Evolutionary conservation across 2,113 vertebrate genomes (phyloP).

Genomic region (Phyllostomus hastatus): DNA sequence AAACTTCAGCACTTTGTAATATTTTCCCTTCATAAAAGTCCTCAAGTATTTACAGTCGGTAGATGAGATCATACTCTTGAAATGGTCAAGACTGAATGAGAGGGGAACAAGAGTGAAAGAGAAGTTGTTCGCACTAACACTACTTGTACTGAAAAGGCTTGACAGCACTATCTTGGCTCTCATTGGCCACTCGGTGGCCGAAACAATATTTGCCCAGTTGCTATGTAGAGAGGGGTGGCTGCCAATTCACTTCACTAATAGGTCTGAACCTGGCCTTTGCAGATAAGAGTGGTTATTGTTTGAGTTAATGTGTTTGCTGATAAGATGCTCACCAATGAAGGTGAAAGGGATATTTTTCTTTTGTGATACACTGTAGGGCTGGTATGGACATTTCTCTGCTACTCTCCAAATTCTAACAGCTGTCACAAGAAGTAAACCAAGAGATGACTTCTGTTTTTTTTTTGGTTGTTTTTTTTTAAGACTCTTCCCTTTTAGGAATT

Average conservation of each 20-base stretch:
- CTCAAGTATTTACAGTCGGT: conserved; percentile 74
- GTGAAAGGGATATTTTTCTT: conserved; percentile 60
- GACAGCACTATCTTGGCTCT: neutral
- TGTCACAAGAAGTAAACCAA: neutral
- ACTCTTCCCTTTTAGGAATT: neutral
- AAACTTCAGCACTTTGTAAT: conserved; percentile 72
- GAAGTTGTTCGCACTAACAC: conserved; percentile 43
- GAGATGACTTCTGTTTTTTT: neutral
- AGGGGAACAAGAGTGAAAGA: neutral
- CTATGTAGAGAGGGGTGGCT: conserved; percentile 72
- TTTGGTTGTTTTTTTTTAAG: neutral
- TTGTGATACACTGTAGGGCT: neutral
- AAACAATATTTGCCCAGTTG: conserved; percentile 84
- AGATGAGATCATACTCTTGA: conserved; percentile 79
- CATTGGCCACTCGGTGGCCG: conserved; percentile 39
- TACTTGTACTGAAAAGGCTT: conserved; percentile 42
- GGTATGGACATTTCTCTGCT: neutral
- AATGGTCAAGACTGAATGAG: conserved; percentile 42
- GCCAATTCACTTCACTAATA: conserved; percentile 75
- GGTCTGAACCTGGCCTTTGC: conserved; percentile 76
- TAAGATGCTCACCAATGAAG: conserved; percentile 68
- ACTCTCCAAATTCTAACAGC: conserved; percentile 34
- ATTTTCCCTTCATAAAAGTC: conserved; percentile 77
- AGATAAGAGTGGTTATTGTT: conserved; percentile 80
- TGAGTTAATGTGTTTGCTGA: conserved; percentile 66